These are phyloP conservation scores for Varanus salvator DNA, from an alignment of 2,113 vertebrate genomes.

Conservation along the genomic window DNA sequence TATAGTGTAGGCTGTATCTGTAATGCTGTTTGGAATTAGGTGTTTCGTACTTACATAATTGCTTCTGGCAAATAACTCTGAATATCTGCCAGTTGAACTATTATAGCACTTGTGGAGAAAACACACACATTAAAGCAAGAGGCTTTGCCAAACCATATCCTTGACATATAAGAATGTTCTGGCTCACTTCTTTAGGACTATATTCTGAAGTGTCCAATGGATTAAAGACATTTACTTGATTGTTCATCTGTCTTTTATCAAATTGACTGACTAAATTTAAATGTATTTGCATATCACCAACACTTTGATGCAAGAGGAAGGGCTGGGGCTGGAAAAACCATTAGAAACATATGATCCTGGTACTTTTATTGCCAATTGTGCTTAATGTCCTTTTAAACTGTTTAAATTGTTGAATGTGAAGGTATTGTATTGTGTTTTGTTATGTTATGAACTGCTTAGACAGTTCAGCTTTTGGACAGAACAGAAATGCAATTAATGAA, in stretches of 20 bases:
- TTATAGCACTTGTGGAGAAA: conserved; percentile 31
- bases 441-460: too few relatives aligned
- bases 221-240: neutral
- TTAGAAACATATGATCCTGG: neutral
- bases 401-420: too few relatives aligned
- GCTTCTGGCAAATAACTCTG: conserved; percentile 15
- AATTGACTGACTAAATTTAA: neutral
- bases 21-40: neutral
- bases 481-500: too few relatives aligned
- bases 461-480: too few relatives aligned
- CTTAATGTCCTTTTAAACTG: too few relatives aligned
- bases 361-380: too few relatives aligned
- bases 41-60: neutral
- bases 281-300: neutral
- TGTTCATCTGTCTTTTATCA: neutral
- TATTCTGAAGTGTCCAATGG: neutral
- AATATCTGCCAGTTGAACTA: conserved; percentile 28
- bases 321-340: neutral
- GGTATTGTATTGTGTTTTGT: too few relatives aligned
- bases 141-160: neutral
- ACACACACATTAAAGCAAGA: conserved; percentile 31
- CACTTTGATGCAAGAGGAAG: neutral
- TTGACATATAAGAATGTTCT: neutral
- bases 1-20: neutral
- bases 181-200: neutral